These are phyloP conservation scores for Serinus canaria DNA, from an alignment of 2,113 vertebrate genomes.

Conservation along the genomic window DNA sequence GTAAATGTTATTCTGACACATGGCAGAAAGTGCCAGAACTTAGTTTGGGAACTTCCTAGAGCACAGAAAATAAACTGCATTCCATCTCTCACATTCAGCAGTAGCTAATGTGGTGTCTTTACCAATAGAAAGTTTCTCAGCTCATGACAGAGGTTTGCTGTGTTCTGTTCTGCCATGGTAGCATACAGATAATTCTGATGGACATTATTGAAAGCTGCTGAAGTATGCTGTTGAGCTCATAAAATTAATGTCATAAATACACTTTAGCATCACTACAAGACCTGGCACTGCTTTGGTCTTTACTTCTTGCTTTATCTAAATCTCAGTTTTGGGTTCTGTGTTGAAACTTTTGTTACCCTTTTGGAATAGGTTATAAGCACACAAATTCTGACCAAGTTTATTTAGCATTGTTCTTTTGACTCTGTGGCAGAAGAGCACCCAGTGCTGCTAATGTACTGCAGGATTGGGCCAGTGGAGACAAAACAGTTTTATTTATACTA, in stretches of 20 bases:
- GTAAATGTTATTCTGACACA: slow-evolving; percentile 33
- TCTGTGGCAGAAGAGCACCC: neutral
- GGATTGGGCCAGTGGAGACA: neutral
- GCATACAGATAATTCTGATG: neutral
- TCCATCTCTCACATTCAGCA: slow-evolving; percentile 11
- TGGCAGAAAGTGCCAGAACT: slow-evolving; percentile 35
- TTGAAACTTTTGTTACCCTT: neutral
- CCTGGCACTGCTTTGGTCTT: neutral
- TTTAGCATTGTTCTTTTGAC: neutral
- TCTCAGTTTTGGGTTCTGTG: neutral
- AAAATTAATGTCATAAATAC: neutral
- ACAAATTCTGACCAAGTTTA: neutral
- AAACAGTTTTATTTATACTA: neutral
- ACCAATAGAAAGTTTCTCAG: neutral
- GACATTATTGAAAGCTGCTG: neutral
- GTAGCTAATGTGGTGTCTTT: slow-evolving; percentile 21
- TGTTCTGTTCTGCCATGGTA: neutral
- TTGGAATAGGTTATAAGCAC: neutral
- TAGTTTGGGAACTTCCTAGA: slow-evolving; percentile 41
- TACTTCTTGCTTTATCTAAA: neutral
- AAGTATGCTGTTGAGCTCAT: neutral
- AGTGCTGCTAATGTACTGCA: neutral
- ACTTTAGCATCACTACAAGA: neutral
- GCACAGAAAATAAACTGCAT: slow-evolving; percentile 19
- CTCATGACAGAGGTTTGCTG: neutral